Evolutionary conservation across 2,888 invertebrate genomes (phyloP).

Genomic region (Sarcophaga variegata): DNA sequence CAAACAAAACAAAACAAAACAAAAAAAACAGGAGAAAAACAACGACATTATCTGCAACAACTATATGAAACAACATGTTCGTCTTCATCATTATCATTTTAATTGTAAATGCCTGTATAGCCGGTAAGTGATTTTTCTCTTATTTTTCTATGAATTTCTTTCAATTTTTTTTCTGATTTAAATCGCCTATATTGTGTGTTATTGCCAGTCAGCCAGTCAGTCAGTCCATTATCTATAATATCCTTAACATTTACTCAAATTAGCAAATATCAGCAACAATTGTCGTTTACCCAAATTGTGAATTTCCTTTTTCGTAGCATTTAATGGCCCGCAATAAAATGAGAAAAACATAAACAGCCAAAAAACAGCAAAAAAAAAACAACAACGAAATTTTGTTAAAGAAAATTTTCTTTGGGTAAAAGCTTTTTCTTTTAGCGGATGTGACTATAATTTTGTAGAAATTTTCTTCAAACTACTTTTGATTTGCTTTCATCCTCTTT

Average conservation of each 20-base stretch:
- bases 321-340: slow-evolving; percentile 8
- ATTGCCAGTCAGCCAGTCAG: too few relatives aligned
- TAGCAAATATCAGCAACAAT: slow-evolving; percentile 41
- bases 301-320: slow-evolving; percentile 42
- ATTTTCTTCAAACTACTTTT: slow-evolving; percentile 52
- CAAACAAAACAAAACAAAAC: too few relatives aligned
- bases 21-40: not conserved
- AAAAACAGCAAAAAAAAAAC: slow-evolving; percentile 5
- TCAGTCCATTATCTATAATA: not conserved
- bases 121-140: slow-evolving; percentile 78
- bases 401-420: not conserved
- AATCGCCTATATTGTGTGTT: too few relatives aligned
- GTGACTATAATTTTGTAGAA: slow-evolving; percentile 52
- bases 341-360: not conserved
- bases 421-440: slow-evolving; percentile 30
- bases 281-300: slow-evolving; percentile 40
- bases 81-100: slow-evolving; percentile 79
- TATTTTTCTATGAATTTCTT: not conserved
- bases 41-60: slow-evolving; percentile 27
- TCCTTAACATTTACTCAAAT: not conserved
- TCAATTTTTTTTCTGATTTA: not conserved
- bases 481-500: not conserved
- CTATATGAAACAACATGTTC: slow-evolving; percentile 77
- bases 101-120: slow-evolving; percentile 81
- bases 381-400: not conserved